Percentiles rank a stretch among this genome's conserved stretches.
Conservation (phyloP, 2,797 vertebrate genomes). For the Tokudaia tokunoshimensis region DNA sequence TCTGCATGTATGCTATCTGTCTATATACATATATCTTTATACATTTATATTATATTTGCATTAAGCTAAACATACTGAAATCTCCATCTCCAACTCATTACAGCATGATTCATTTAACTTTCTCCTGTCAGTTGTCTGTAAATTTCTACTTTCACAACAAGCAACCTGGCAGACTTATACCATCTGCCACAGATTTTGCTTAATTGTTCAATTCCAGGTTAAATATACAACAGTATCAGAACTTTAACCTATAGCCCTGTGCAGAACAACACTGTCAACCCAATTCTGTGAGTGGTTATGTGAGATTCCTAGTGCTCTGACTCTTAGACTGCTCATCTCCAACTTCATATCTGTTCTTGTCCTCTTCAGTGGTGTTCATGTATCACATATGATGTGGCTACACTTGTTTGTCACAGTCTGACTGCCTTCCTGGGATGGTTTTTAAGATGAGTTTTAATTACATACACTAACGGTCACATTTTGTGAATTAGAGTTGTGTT, state of each 20-base stretch:
- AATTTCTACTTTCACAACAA: neutral
- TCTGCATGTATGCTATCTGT: neutral
- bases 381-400: neutral
- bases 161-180: neutral
- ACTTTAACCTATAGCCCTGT: neutral
- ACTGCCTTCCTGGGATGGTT: constrained; percentile 43
- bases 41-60: neutral
- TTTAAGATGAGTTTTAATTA: neutral
- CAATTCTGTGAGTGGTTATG: neutral
- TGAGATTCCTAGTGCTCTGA: neutral
- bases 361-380: neutral
- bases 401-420: neutral
- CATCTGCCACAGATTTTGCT: constrained; percentile 7
- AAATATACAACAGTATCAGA: neutral
- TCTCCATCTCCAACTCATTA: neutral
- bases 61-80: neutral
- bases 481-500: neutral
- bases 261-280: neutral
- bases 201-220: neutral
- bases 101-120: neutral
- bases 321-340: neutral
- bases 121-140: neutral
- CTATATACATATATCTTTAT: neutral
- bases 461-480: neutral
- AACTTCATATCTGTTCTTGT: neutral